Evolutionary conservation across 2,797 vertebrate genomes (phyloP), one percentile per base, ranked within the genome.

Genomic region (Botia kubotai): DNA sequence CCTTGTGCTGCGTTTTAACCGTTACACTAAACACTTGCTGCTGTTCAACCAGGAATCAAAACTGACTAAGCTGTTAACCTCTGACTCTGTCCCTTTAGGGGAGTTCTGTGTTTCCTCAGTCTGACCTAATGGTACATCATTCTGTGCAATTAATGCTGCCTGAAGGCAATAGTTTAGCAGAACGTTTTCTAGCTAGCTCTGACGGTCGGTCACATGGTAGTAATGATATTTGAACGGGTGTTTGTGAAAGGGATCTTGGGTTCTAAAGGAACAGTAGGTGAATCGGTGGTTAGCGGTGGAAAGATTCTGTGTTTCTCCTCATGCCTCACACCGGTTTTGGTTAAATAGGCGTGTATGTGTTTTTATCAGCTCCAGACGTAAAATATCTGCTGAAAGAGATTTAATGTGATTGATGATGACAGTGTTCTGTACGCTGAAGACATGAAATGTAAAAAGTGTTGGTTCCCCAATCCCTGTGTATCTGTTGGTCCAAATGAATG

Each of bases 221-320:
- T 21, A n/a, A 55, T 14, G 33, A 60, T 36, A 43, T 60, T 62
- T 73, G n/a, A 46, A 70, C 72, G 72, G 29, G 72, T 36, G 77
- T 13, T 26, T 77, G 33, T 60, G 48, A 62, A 72, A 33, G 77
- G 58, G 72, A 80, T 86, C 16, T 46, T 7, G 79, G 69, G 84
- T 73, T 23, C n/a, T 78, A 81, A 89, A 82, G 91, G 67, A 85
- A 71, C 52, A 50, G 93, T 86, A 93, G 4, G 93, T 94, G 92
- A 84, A 83, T 73, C 70, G 8, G 75, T 29, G 87, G 90, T 88
- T 72, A 6, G 86, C 68, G 84, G 70, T 46, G 75, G 85, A 85
- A 73, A 62, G 58, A 67, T 74, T 81, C 60, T 74, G 58, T 53
- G 58, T 79, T 77, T 46, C 55, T 60, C 12, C 46, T 70, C 29